Evolutionary conservation across 2,888 invertebrate species (phyloP), one percentile per base, ranked within the genome.

Genomic region (Ochropleura plecta): DNA sequence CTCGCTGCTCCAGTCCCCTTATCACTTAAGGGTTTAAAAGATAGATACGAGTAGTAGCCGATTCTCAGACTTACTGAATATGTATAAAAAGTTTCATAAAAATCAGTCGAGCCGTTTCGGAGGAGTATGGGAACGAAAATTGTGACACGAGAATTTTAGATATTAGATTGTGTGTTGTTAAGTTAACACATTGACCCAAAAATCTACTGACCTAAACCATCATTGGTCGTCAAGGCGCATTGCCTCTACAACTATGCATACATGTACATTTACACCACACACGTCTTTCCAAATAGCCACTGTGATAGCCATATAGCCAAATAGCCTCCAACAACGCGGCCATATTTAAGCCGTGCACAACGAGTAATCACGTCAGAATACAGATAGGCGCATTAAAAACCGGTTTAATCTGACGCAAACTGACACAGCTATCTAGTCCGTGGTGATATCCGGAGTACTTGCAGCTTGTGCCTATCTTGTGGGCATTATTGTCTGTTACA

Each of bases 301-400:
- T 49, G 48, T 30, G 44, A 65, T 78, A 64, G 40, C 64, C 64
- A 48, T 18, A 69, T 16, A 60, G 44, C 69, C 73, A 7, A 20
- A 78, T 63, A 76, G 49, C 72, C 53, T 53, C 53, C 12, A 9
- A 51, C 65, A 66, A 60, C 48, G 12, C 57, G 10, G 62, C 53
- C n/a, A 72, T 57, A 81, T 82, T 82, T 76, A 81, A 60, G 65
- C 64, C 70, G 20, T 46, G 67, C 72, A 76, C 75, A 68, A 30
- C 72, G 81, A 57, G 73, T 76, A 68, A 71, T 76, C 66, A 73
- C 46, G 53, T 40, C 71, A 80, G 84, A 80, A 86, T 84, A 84
- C 84, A 84, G 84, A 84, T 84, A 57, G 84, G 51, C 65, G 62
- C 84, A 86, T 84, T 84, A 84, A 84, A 84, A 75, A 80, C 78